phyloP scores from a whole-genome alignment of 2,113 vertebrate species.

The Spilogale gracilis region DNA sequence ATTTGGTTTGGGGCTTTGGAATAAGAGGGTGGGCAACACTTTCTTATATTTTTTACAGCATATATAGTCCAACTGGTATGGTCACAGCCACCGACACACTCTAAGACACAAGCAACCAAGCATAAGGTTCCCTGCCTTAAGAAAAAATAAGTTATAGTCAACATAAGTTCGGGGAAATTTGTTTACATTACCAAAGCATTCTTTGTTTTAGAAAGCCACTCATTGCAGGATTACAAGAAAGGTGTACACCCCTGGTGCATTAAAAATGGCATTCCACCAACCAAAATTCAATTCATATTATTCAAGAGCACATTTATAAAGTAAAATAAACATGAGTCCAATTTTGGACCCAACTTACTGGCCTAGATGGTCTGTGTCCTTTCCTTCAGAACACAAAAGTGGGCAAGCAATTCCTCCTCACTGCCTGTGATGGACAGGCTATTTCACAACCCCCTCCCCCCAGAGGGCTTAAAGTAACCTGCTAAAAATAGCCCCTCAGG shows the following conservation, averaged over 20 bases:
- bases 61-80: not conserved
- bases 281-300: conserved; percentile 20
- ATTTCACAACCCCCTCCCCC: conserved; percentile 54
- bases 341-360: conserved; percentile 55
- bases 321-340: conserved; percentile 60
- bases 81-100: not conserved
- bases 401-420: conserved; percentile 63
- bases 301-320: conserved; percentile 53
- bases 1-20: not conserved
- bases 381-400: conserved; percentile 70
- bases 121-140: not conserved
- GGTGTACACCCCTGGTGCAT: not conserved
- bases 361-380: conserved; percentile 45
- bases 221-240: not conserved
- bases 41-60: not conserved
- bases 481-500: conserved; percentile 82
- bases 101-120: not conserved
- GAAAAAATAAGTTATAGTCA: not conserved
- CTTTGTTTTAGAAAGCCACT: conserved; percentile 57
- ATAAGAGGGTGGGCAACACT: not conserved
- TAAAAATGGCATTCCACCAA: conserved; percentile 40
- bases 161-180: not conserved
- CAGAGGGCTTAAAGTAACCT: conserved; percentile 48
- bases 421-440: conserved; percentile 63
- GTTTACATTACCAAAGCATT: conserved; percentile 44